Evolutionary conservation across 2,888 invertebrate genomes (phyloP).

Genomic region (Cyclophora punctaria): DNA sequence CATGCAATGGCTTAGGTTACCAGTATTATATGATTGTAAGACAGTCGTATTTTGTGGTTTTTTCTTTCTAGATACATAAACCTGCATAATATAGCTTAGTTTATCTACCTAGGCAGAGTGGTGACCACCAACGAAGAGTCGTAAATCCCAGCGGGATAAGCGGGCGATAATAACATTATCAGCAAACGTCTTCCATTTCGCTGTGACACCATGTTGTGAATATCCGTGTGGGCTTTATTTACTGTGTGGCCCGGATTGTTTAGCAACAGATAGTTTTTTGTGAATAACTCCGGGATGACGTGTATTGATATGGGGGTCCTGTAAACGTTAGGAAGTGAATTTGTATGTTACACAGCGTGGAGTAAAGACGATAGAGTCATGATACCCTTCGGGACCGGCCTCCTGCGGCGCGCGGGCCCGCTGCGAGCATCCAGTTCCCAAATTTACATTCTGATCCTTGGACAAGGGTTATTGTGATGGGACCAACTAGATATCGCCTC

Average conservation of each 20-base stretch:
- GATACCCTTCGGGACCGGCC: constrained; percentile 39
- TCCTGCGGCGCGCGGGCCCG: constrained; percentile 48
- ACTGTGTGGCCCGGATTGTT: constrained; percentile 42
- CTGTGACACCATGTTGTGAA: constrained; percentile 21
- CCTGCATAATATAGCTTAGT: no score
- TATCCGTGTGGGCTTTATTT: constrained; percentile 31
- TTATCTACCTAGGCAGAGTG: not conserved
- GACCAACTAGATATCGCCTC: constrained; percentile 37
- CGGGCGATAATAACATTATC: constrained; percentile 17
- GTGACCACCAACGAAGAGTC: constrained; percentile 23
- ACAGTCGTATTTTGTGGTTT: no score
- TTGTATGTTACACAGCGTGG: constrained; percentile 70
- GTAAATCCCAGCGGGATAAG: constrained; percentile 26
- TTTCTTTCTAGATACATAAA: no score
- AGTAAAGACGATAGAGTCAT: constrained; percentile 53
- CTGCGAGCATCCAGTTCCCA: constrained; percentile 44
- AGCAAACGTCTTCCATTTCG: constrained; percentile 23
- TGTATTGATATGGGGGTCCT: constrained; percentile 54
- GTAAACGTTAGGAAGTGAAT: constrained; percentile 59
- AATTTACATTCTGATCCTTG: constrained; percentile 60
- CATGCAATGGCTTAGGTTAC: no score
- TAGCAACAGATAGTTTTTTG: constrained; percentile 36
- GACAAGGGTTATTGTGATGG: constrained; percentile 39
- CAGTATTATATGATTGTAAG: no score
- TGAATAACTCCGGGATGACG: constrained; percentile 42